Conservation (phyloP, 2,888 invertebrate genomes). For the Anthrax anthrax region DNA sequence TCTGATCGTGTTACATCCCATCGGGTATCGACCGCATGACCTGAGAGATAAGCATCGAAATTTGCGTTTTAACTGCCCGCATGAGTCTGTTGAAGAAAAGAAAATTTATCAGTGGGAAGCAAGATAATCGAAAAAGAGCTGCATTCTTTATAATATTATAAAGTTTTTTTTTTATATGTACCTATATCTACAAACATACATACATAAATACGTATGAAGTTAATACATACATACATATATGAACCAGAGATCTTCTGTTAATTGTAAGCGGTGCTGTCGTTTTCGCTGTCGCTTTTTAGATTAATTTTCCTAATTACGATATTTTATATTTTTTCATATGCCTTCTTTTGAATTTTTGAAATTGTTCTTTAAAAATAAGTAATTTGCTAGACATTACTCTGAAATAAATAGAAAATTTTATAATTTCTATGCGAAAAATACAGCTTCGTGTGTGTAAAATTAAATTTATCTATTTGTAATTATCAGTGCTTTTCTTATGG, state of each 20-base stretch:
- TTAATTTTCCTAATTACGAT: no score
- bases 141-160: neutral
- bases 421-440: no score
- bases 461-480: no score
- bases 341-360: no score
- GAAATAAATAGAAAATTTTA: no score
- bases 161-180: neutral
- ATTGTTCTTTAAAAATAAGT: no score
- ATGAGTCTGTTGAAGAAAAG: conserved; percentile 5
- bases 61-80: conserved; percentile 11
- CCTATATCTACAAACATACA: neutral
- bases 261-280: neutral
- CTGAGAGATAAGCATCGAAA: conserved; percentile 11
- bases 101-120: conserved; percentile 10
- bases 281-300: no score
- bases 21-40: conserved; percentile 13
- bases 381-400: no score
- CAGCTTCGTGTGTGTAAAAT: no score
- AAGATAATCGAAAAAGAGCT: conserved; percentile 9
- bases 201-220: neutral
- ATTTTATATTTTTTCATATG: no score
- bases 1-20: conserved; percentile 12
- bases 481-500: no score
- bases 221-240: neutral
- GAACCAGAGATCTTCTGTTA: neutral